phyloP scores from a whole-genome alignment of 2,888 invertebrate species.

The Drosophila mettleri region DNA sequence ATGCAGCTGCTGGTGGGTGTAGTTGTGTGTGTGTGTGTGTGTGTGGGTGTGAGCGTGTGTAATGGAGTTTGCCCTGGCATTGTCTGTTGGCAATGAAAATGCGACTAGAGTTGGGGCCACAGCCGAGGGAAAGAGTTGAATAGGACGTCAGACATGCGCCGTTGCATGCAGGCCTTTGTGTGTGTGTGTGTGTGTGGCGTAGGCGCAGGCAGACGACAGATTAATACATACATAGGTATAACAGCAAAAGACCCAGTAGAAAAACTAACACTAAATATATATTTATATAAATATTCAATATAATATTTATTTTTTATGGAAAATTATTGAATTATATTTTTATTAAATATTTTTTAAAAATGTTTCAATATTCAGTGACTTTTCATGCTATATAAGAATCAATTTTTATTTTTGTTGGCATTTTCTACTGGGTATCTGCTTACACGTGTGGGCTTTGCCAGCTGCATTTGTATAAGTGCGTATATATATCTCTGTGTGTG shows the following conservation, averaged over 20 bases:
- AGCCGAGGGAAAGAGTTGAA: background rate
- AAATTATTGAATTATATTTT: background rate
- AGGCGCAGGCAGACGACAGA: conserved; percentile 30
- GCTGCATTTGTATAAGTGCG: background rate
- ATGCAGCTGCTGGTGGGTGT: conserved; percentile 37
- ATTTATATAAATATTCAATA: background rate
- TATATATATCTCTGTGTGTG: background rate
- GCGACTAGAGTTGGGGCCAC: conserved; percentile 30
- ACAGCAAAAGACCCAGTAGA: conserved; percentile 18
- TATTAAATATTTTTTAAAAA: too few species aligned
- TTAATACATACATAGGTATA: background rate
- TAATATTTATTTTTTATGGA: background rate
- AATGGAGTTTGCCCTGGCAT: conserved; percentile 74
- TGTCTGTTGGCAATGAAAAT: conserved; percentile 82
- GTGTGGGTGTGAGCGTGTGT: conserved; percentile 19
- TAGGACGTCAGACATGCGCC: conserved; percentile 65
- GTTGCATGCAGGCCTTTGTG: conserved; percentile 19
- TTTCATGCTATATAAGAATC: background rate
- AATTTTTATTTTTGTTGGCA: too few species aligned
- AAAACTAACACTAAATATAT: background rate
- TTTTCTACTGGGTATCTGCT: conserved; percentile 32
- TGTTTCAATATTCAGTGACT: background rate
- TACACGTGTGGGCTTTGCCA: conserved; percentile 22
- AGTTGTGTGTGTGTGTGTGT: conserved; percentile 10
- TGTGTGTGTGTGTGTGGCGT: background rate